Evolutionary conservation across 2,888 invertebrate genomes (phyloP).

Genomic region (Listrodromus nycthemerus): DNA sequence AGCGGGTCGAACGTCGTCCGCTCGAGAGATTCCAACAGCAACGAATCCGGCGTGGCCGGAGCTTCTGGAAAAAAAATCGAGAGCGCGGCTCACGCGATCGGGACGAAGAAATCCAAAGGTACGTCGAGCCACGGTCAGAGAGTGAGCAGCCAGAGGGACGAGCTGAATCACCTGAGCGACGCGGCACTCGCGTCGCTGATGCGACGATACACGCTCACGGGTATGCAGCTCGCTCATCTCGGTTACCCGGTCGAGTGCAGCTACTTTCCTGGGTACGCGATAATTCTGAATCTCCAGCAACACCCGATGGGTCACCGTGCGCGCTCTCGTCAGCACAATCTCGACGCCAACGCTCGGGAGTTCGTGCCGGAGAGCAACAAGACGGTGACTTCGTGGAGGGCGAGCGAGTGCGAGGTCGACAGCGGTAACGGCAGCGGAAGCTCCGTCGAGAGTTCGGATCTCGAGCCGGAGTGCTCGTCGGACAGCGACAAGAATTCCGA

Average conservation of each 20-base stretch:
- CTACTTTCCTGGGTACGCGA: conserved; percentile 87
- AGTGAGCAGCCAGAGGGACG: conserved; percentile 77
- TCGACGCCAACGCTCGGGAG: conserved; percentile 89
- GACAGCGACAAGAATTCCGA: conserved; percentile 79
- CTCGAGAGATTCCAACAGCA: background rate
- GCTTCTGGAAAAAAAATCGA: conserved; percentile 5
- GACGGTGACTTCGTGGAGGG: conserved; percentile 71
- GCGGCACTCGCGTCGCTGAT: conserved; percentile 87
- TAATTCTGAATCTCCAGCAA: conserved; percentile 86
- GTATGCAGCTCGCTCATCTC: conserved; percentile 87
- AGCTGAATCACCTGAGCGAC: conserved; percentile 85
- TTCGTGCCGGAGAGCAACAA: conserved; percentile 86
- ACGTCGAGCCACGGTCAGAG: conserved; percentile 73
- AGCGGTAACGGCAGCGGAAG: conserved; percentile 79
- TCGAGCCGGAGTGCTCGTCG: conserved; percentile 77
- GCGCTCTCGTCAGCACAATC: conserved; percentile 73
- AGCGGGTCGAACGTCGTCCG: background rate
- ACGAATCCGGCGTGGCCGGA: background rate
- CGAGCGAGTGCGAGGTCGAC: conserved; percentile 72
- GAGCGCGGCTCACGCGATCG: conserved; percentile 30
- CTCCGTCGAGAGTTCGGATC: conserved; percentile 77
- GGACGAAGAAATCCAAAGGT: conserved; percentile 7
- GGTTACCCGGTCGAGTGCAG: conserved; percentile 91
- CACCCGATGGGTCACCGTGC: conserved; percentile 70
- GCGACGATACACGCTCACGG: conserved; percentile 87